These are phyloP conservation scores for Anthoscopus minutus DNA, from an alignment of 2,113 vertebrate species.

Conservation along the genomic window DNA sequence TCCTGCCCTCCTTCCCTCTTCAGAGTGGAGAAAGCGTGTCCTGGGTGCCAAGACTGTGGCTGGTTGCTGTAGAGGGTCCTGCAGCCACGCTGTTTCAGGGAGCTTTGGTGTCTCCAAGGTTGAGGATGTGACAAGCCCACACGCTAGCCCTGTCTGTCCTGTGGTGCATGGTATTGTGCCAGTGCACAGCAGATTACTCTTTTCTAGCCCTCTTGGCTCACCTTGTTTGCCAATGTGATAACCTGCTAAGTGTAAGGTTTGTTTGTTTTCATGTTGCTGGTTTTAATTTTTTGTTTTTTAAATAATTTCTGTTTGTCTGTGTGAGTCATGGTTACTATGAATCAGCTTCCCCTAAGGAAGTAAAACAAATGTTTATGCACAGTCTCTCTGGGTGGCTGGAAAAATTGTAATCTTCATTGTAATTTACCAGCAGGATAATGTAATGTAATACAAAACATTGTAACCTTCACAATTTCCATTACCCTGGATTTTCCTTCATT, in stretches of 20 bases:
- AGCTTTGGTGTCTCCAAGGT: background rate
- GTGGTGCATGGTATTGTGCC: accelerated
- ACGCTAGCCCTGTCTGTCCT: accelerated
- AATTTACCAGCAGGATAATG: background rate
- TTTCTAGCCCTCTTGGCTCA: background rate
- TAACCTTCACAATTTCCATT: background rate
- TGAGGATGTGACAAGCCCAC: accelerated
- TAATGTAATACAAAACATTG: background rate
- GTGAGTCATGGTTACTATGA: conserved; percentile 22
- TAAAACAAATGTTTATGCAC: conserved; percentile 22
- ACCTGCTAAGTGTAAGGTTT: background rate
- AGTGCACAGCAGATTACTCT: accelerated
- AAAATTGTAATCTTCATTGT: background rate
- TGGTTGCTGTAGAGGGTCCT: background rate
- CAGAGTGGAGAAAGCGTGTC: accelerated
- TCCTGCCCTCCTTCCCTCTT: background rate
- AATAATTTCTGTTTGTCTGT: background rate
- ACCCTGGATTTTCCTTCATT: background rate
- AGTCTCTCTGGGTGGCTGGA: background rate
- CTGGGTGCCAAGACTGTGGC: accelerated
- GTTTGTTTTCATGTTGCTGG: background rate
- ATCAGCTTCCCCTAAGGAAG: conserved; percentile 3
- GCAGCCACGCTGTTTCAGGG: background rate
- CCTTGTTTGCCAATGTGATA: background rate
- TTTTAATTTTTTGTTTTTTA: background rate